Conservation (phyloP, 2,888 invertebrate genomes). For the Napeogenes inachia region DNA sequence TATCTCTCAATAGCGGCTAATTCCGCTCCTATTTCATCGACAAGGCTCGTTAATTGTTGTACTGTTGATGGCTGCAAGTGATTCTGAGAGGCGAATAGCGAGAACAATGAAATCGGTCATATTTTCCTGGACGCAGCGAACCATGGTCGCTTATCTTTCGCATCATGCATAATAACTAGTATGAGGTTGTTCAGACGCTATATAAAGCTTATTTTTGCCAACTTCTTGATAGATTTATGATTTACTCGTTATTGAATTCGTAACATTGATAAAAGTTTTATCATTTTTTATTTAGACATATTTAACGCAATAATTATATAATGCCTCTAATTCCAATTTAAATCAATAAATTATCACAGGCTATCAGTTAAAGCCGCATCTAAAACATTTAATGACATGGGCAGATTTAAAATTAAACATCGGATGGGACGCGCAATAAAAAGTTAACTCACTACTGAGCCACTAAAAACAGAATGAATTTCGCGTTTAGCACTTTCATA, state of each 20-base stretch:
- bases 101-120: constrained; percentile 77
- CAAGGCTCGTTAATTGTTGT: constrained; percentile 75
- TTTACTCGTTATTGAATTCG: constrained; percentile 5
- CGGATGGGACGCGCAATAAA: constrained; percentile 43
- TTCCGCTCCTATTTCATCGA: constrained; percentile 73
- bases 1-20: constrained; percentile 71
- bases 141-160: constrained; percentile 66
- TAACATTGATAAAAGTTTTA: not conserved
- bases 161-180: constrained; percentile 69
- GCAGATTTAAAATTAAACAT: constrained; percentile 38
- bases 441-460: constrained; percentile 44
- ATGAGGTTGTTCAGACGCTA: constrained; percentile 65
- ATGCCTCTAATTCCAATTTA: not conserved
- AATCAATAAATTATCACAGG: constrained; percentile 10
- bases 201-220: constrained; percentile 63
- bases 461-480: constrained; percentile 58
- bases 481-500: constrained; percentile 49
- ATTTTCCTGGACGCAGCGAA: constrained; percentile 72
- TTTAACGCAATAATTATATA: too few species aligned
- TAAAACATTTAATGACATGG: constrained; percentile 28
- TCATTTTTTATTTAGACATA: too few species aligned
- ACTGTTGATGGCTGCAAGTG: constrained; percentile 74
- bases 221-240: constrained; percentile 56
- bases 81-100: constrained; percentile 70
- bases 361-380: not conserved